Evolutionary conservation across 2,797 vertebrate genomes (phyloP).

Genomic region (Phoxinus dragarum): DNA sequence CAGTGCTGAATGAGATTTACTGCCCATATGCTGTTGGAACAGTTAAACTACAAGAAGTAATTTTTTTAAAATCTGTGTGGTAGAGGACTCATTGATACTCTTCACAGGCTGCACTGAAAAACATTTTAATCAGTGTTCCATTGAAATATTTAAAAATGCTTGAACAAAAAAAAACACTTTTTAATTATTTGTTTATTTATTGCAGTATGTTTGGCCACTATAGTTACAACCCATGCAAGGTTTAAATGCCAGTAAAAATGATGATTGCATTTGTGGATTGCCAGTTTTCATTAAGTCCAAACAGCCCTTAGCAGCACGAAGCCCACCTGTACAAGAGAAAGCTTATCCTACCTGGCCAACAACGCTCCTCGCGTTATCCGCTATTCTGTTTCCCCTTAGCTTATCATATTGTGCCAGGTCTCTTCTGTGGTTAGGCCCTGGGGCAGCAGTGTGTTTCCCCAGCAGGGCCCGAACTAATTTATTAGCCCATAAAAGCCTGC

Average conservation of each 20-base stretch:
- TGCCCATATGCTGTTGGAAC: slow-evolving; percentile 32
- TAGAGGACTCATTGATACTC: not conserved
- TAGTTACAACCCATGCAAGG: not conserved
- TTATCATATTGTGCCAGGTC: slow-evolving; percentile 47
- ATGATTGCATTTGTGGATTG: not conserved
- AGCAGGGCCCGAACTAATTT: slow-evolving; percentile 62
- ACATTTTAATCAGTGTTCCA: not conserved
- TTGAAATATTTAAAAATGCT: not conserved
- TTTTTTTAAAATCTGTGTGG: slow-evolving; percentile 7
- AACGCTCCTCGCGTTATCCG: not conserved
- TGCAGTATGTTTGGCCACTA: not conserved
- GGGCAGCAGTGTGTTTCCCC: slow-evolving; percentile 53
- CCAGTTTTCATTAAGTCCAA: not conserved
- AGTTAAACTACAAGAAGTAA: slow-evolving; percentile 3
- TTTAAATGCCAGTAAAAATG: not conserved
- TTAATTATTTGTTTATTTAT: not conserved
- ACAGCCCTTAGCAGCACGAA: not conserved
- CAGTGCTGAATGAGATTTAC: slow-evolving; percentile 44
- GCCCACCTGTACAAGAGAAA: slow-evolving; percentile 18
- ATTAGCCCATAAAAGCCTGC: slow-evolving; percentile 60
- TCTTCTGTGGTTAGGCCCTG: slow-evolving; percentile 54
- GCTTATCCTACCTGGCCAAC: slow-evolving; percentile 35
- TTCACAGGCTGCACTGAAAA: not conserved
- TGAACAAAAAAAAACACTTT: not conserved
- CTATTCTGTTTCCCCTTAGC: slow-evolving; percentile 27